phyloP scores from a whole-genome alignment of 1,140 invertebrate genomes.

The Drosophila navojoa region DNA sequence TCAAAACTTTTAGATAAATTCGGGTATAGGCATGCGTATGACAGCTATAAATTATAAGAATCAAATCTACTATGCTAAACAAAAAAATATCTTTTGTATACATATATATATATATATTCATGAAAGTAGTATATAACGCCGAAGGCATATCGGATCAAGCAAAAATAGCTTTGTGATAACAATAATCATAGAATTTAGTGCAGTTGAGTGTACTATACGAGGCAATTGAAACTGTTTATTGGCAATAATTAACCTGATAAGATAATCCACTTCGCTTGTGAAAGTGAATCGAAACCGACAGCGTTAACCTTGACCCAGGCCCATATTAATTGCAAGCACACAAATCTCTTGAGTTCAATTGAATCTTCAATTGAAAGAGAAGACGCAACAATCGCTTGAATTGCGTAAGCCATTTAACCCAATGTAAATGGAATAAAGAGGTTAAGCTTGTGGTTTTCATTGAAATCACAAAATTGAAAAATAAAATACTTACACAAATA shows the following conservation, averaged over 20 bases:
- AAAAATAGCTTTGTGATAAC: conserved; percentile 34
- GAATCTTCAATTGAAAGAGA: conserved; percentile 17
- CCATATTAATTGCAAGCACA: background rate
- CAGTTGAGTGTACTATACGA: conserved; percentile 36
- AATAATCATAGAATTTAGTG: conserved; percentile 19
- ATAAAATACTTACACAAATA: conserved; percentile 89
- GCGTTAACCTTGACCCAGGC: conserved; percentile 18
- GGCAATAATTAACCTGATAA: conserved; percentile 16
- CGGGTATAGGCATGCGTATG: too few species aligned
- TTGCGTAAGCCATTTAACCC: conserved; percentile 15
- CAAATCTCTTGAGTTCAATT: conserved; percentile 31
- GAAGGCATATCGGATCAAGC: conserved; percentile 3
- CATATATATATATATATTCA: too few species aligned
- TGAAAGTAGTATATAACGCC: background rate
- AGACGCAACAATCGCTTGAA: background rate
- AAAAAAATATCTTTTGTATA: too few species aligned
- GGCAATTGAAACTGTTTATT: background rate
- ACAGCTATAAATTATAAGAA: background rate
- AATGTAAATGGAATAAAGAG: conserved; percentile 5
- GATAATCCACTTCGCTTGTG: conserved; percentile 1
- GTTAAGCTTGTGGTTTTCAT: background rate
- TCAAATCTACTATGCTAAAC: too few species aligned
- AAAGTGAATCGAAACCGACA: conserved; percentile 30
- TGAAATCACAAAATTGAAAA: background rate
- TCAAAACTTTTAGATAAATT: too few species aligned